A percentile compares a stretch with the other conserved stretches of the same genome.
Evolutionary conservation across 2,797 vertebrate species (phyloP).

Genomic region (Peromyscus aztecus): DNA sequence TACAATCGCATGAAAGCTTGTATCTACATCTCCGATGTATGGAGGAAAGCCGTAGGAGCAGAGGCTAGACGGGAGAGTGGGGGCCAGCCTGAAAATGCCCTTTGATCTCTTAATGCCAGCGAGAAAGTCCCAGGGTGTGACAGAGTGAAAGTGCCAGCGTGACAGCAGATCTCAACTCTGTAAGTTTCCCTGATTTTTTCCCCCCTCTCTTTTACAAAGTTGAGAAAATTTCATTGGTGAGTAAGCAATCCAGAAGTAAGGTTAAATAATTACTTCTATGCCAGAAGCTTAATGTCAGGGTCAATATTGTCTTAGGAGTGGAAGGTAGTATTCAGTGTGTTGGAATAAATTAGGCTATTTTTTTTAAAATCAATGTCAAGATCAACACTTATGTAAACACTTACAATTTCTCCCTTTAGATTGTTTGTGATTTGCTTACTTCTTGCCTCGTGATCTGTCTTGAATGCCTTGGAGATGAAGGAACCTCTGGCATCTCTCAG

Average conservation of each 20-base stretch:
- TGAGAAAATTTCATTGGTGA: conserved; percentile 9
- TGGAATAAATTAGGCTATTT: conserved; percentile 37
- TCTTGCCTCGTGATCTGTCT: conserved; percentile 2
- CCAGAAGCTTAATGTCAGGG: not conserved
- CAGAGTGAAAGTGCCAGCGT: not conserved
- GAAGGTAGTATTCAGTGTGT: conserved; percentile 18
- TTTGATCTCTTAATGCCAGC: too few relatives aligned
- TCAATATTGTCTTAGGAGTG: conserved; percentile 23
- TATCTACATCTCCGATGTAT: not conserved
- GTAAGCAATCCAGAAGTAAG: conserved; percentile 34
- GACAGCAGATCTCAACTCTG: not conserved
- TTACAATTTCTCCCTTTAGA: conserved; percentile 14
- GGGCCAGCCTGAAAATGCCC: too few relatives aligned
- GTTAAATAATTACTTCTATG: conserved; percentile 41
- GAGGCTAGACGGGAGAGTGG: too few relatives aligned
- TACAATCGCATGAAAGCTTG: not conserved
- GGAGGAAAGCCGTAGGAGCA: too few relatives aligned
- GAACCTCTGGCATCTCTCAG: not conserved
- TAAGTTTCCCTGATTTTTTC: not conserved
- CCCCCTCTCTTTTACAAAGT: not conserved
- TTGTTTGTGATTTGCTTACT: not conserved
- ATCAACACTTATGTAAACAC: conserved; percentile 1
- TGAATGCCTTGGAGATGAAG: not conserved
- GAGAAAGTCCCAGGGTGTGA: not conserved
- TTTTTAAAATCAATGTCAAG: not conserved